Conservation (phyloP, 1,140 invertebrate genomes). For the Bacillus rossius region DNA sequence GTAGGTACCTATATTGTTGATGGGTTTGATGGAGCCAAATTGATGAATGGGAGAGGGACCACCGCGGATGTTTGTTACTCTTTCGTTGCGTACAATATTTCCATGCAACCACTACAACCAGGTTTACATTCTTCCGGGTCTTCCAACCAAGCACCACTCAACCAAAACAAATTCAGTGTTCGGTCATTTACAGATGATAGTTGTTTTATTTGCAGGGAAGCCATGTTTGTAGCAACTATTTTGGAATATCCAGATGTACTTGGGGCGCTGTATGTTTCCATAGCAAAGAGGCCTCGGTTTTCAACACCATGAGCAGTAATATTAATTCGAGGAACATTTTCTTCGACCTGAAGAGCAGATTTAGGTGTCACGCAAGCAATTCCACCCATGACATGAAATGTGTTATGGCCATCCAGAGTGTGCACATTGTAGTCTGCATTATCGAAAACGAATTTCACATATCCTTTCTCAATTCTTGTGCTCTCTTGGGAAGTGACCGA, state of each 20-base stretch:
- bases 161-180: constrained; percentile 3
- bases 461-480: background rate
- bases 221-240: background rate
- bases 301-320: background rate
- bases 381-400: constrained; percentile 31
- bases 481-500: too few relatives aligned
- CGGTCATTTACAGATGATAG: background rate
- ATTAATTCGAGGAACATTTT: background rate
- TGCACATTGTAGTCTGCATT: constrained; percentile 29
- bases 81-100: too few relatives aligned
- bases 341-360: background rate
- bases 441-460: constrained; percentile 21
- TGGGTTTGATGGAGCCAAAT: background rate
- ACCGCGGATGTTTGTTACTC: background rate
- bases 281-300: background rate
- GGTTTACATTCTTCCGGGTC: constrained; percentile 8
- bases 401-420: constrained; percentile 25
- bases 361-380: constrained; percentile 21
- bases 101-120: constrained; percentile 30
- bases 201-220: background rate
- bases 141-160: constrained; percentile 23
- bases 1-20: background rate
- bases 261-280: background rate
- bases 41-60: background rate
- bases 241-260: background rate